These are phyloP conservation scores for Poecile montanus DNA, from an alignment of 2,797 vertebrate species.

Conservation along the genomic window DNA sequence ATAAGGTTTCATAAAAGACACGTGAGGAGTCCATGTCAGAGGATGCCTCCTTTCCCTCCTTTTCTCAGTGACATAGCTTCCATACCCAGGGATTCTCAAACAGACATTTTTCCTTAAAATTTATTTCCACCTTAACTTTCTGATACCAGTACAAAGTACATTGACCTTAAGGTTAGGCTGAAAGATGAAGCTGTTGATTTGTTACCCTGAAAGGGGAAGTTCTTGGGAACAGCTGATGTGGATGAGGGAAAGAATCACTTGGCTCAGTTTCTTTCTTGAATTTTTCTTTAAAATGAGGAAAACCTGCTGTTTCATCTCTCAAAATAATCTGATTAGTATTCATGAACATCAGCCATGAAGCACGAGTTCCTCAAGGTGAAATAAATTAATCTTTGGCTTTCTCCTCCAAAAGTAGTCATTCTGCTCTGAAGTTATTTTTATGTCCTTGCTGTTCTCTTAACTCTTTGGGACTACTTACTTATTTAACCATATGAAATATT, in stretches of 20 bases:
- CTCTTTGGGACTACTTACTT: not conserved
- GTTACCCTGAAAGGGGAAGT: not conserved
- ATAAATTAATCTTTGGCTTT: constrained; percentile 6
- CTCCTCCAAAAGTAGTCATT: not conserved
- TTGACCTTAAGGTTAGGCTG: not conserved
- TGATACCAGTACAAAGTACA: not conserved
- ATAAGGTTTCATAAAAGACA: not conserved
- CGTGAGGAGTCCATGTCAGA: rapidly evolving
- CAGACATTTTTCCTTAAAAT: not conserved
- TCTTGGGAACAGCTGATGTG: not conserved
- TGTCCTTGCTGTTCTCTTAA: not conserved
- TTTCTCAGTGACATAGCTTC: not conserved
- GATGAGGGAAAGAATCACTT: not conserved
- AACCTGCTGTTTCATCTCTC: constrained; percentile 18
- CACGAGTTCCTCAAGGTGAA: not conserved
- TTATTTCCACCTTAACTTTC: not conserved
- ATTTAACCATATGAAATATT: not conserved
- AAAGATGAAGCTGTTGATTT: not conserved
- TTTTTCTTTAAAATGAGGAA: constrained; percentile 9
- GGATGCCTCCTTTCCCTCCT: not conserved
- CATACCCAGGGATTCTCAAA: not conserved
- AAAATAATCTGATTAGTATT: constrained; percentile 10
- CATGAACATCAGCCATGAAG: not conserved
- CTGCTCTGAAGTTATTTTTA: not conserved
- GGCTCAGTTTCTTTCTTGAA: not conserved